Evolutionary conservation across 2,888 invertebrate genomes (phyloP).

Genomic region (Parelbella ahira): DNA sequence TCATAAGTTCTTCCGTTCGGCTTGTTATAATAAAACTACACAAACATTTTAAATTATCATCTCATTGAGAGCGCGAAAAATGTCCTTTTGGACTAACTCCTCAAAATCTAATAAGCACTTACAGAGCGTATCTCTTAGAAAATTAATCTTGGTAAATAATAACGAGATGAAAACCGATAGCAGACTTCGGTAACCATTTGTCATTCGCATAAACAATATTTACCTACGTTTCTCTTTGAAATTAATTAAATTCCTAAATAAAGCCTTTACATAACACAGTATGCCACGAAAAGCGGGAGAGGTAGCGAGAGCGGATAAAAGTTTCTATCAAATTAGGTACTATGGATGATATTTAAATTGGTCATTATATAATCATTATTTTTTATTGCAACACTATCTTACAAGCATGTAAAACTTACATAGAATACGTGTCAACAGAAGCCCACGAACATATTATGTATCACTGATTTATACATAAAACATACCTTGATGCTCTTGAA

Average conservation of each 20-base stretch:
- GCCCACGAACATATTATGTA: no score
- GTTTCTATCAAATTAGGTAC: no score
- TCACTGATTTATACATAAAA: no score
- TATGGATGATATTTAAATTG: no score
- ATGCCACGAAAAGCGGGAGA: slow-evolving; percentile 1
- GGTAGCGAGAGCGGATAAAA: no score
- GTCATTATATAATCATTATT: no score
- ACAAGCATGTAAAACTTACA: no score
- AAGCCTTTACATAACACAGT: slow-evolving; percentile 26
- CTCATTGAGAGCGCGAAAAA: not conserved
- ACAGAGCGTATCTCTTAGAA: not conserved
- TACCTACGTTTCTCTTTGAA: slow-evolving; percentile 47
- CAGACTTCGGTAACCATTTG: slow-evolving; percentile 29
- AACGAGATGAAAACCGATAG: slow-evolving; percentile 1
- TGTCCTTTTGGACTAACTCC: no score
- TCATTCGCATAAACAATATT: slow-evolving; percentile 45
- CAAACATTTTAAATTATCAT: slow-evolving; percentile 5
- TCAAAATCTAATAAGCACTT: no score
- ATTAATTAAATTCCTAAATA: slow-evolving; percentile 63
- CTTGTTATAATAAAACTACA: slow-evolving; percentile 12
- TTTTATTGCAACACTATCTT: no score
- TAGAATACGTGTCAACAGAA: no score
- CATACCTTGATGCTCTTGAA: no score
- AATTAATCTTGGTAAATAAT: slow-evolving; percentile 1
- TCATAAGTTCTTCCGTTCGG: slow-evolving; percentile 11